Percentiles rank a stretch among this genome's conserved stretches.
phyloP scores from a whole-genome alignment of 2,113 vertebrate genomes.

The Ramphastos sulfuratus region DNA sequence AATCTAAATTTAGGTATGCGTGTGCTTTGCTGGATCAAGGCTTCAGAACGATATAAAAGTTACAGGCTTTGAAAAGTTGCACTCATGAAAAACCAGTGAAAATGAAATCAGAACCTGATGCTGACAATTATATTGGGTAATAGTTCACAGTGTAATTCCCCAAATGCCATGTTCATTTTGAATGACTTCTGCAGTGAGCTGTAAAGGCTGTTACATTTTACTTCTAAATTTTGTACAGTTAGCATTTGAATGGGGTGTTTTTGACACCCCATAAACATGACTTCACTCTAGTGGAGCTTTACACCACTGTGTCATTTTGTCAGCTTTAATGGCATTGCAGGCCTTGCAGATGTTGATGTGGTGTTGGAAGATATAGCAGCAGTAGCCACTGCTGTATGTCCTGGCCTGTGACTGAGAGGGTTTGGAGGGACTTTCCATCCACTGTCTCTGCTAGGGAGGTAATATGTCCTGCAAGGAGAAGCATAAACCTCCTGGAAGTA shows the following conservation, averaged over 20 bases:
- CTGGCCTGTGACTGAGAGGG: neutral
- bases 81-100: constrained; percentile 32
- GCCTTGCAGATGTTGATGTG: neutral
- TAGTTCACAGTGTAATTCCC: constrained; percentile 27
- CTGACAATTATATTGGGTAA: constrained; percentile 38
- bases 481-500: neutral
- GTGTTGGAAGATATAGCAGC: neutral
- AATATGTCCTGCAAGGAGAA: neutral
- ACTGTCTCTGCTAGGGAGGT: neutral
- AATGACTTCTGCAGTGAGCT: constrained; percentile 28
- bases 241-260: constrained; percentile 29
- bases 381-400: neutral
- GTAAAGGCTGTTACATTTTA: constrained; percentile 14
- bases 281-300: constrained; percentile 11
- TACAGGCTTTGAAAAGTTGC: constrained; percentile 44
- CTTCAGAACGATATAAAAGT: constrained; percentile 35
- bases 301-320: neutral
- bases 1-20: constrained; percentile 52
- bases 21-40: constrained; percentile 47
- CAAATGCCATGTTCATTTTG: constrained; percentile 9
- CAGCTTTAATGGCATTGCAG: neutral
- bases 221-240: constrained; percentile 36
- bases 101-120: constrained; percentile 1
- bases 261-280: constrained; percentile 37
- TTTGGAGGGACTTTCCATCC: neutral